phyloP scores from a whole-genome alignment of 1,140 invertebrate genomes.

The Rhopalosiphum padi region DNA sequence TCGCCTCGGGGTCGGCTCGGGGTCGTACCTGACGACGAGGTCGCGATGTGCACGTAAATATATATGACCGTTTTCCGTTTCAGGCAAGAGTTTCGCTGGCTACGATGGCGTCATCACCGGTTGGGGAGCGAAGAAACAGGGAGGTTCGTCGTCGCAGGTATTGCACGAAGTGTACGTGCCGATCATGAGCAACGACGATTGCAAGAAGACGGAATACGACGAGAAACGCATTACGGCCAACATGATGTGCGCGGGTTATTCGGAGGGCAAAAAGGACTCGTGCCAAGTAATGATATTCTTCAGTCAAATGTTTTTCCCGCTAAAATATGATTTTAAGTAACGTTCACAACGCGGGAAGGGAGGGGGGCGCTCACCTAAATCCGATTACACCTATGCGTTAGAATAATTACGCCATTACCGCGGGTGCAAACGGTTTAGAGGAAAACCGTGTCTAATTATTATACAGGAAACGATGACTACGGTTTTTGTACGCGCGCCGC shows the following conservation, averaged over 20 bases:
- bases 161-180: conserved; percentile 71
- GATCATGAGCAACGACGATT: conserved; percentile 76
- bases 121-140: conserved; percentile 61
- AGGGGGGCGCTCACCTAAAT: neutral
- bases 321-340: neutral
- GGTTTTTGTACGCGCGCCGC: neutral
- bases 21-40: neutral
- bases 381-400: neutral
- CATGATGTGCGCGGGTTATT: conserved; percentile 85
- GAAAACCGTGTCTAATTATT: neutral
- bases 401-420: neutral
- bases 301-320: neutral
- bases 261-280: conserved; percentile 77
- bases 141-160: conserved; percentile 58
- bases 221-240: conserved; percentile 78
- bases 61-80: neutral
- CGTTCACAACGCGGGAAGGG: too few relatives aligned
- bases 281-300: conserved; percentile 65
- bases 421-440: neutral
- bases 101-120: conserved; percentile 62
- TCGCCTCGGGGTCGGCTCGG: neutral
- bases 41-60: neutral
- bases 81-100: conserved; percentile 61
- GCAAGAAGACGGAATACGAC: conserved; percentile 73
- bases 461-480: neutral